A percentile compares a stretch with the other conserved stretches of the same genome.
Conservation (phyloP, 2,113 vertebrate species). For the Lophochroa leadbeateri region DNA sequence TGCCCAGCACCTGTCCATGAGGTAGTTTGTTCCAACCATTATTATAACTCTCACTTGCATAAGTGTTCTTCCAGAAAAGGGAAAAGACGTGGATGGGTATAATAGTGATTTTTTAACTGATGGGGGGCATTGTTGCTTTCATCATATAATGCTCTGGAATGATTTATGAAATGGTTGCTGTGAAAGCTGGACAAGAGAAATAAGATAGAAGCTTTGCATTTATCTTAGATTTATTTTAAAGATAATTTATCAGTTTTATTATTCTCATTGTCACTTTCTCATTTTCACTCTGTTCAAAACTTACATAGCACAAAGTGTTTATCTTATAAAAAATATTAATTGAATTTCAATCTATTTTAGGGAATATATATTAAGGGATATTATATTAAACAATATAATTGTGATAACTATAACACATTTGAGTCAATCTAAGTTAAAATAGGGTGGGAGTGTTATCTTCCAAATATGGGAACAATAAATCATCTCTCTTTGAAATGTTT, state of each 20-base stretch:
- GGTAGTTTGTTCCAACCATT: slow-evolving; percentile 25
- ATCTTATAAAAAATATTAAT: neutral
- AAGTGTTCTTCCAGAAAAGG: neutral
- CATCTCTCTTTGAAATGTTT: neutral
- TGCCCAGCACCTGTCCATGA: slow-evolving; percentile 43
- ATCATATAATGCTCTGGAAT: neutral
- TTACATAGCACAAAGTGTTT: neutral
- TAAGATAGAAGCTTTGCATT: neutral
- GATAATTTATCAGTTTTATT: neutral
- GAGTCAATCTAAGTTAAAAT: neutral
- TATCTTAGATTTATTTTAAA: neutral
- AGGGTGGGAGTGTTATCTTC: neutral
- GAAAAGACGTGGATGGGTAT: neutral
- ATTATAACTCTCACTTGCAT: neutral
- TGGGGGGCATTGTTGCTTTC: neutral
- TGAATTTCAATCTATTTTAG: neutral
- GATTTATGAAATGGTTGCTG: neutral
- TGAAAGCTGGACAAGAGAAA: neutral
- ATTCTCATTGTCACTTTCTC: neutral
- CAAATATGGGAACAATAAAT: neutral
- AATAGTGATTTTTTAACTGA: neutral
- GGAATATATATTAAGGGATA: neutral
- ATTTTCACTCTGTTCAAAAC: neutral
- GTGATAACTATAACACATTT: neutral
- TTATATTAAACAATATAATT: neutral